Evolutionary conservation across 2,888 invertebrate genomes (phyloP).

Genomic region (Lymantria monacha): DNA sequence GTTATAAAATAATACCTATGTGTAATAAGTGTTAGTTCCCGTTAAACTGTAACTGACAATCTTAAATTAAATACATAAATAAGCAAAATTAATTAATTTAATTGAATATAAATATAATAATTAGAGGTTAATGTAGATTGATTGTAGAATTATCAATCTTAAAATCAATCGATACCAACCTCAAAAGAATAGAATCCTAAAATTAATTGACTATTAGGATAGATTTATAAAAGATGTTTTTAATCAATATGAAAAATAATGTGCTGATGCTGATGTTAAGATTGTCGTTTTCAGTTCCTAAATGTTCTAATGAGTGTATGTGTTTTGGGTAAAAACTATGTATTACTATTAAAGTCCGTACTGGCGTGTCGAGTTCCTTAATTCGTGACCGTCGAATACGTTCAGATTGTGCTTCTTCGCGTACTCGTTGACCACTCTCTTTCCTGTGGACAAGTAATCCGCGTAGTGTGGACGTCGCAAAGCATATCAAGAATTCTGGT

Average conservation of each 20-base stretch:
- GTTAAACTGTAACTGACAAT: constrained; percentile 4
- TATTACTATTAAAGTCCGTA: constrained; percentile 89
- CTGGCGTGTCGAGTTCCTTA: constrained; percentile 89
- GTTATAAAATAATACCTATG: too few relatives aligned
- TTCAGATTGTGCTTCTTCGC: constrained; percentile 88
- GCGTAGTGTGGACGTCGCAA: constrained; percentile 43
- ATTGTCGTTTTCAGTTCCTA: constrained; percentile 8
- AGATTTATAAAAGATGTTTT: too few relatives aligned
- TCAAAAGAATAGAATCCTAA: background rate
- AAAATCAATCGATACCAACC: background rate
- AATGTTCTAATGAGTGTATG: constrained; percentile 19
- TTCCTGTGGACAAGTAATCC: constrained; percentile 81
- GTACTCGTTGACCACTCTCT: constrained; percentile 88
- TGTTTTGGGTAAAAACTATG: constrained; percentile 65
- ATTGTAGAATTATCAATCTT: background rate
- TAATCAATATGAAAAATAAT: too few relatives aligned
- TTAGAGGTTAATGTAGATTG: background rate
- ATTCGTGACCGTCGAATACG: constrained; percentile 88
- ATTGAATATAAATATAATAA: background rate
- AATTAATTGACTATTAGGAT: too few relatives aligned
- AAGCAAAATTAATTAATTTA: background rate
- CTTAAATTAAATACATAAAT: background rate
- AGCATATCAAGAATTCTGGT: background rate
- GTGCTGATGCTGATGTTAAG: background rate
- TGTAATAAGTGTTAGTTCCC: background rate